These are phyloP conservation scores for Cyrtodaria siliqua DNA, from an alignment of 2,888 invertebrate genomes.

Conservation along the genomic window DNA sequence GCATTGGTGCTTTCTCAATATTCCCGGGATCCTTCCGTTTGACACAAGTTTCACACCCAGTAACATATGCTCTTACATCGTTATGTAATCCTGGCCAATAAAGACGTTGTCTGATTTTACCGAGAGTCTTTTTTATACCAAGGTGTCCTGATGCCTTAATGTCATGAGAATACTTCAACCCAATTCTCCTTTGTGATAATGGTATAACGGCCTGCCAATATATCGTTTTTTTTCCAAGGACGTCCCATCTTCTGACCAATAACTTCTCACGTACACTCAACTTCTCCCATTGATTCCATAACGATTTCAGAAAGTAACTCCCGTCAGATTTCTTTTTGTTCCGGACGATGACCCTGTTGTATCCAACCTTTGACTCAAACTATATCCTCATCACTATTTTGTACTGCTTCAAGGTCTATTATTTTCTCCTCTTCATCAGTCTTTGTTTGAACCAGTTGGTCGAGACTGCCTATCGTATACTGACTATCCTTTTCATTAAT, in stretches of 20 bases:
- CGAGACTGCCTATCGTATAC: too few species aligned
- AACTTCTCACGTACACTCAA: constrained; percentile 2
- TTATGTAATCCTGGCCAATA: constrained; percentile 22
- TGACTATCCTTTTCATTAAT: too few species aligned
- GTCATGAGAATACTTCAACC: constrained; percentile 24
- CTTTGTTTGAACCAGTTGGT: too few species aligned
- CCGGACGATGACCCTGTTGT: neutral
- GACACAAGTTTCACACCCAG: constrained; percentile 17
- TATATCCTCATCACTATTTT: neutral
- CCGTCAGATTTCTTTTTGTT: neutral
- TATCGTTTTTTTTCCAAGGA: neutral
- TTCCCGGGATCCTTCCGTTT: constrained; percentile 8
- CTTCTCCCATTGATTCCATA: constrained; percentile 2
- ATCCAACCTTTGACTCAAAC: neutral
- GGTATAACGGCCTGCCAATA: constrained; percentile 17
- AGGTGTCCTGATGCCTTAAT: constrained; percentile 22
- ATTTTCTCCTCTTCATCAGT: too few species aligned
- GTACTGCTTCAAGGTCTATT: too few species aligned
- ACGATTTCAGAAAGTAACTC: constrained; percentile 11
- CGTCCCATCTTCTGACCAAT: constrained; percentile 12
- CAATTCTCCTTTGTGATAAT: neutral
- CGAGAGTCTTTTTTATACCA: constrained; percentile 14
- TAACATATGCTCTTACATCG: constrained; percentile 17
- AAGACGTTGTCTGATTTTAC: constrained; percentile 3
- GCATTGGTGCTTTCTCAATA: constrained; percentile 19